Evolutionary conservation across 2,888 invertebrate species (phyloP), one percentile per base, ranked within the genome.

Genomic region (Chrysotoxum bicinctum): DNA sequence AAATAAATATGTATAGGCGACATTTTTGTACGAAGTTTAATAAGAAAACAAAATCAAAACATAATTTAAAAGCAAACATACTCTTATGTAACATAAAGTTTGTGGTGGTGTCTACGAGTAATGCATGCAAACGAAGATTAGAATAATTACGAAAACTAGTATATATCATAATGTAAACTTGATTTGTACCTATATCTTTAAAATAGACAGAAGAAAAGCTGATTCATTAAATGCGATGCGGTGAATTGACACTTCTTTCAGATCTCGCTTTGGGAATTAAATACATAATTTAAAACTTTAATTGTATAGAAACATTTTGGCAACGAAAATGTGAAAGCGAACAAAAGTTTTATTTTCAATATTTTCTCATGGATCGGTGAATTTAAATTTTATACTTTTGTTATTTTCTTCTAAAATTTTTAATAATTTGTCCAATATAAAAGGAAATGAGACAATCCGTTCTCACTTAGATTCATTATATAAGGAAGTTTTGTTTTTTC

Each of bases 1-100:
- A 77, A 73, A 81, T 69, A 80, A 83, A 84, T 85, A 85, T 85
- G 73, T 85, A 81, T 85, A 85, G 81, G 81, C 68, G 81, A 84
- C 85, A 85, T 85, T 85, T 85, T 85, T 85, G 85, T 85, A 85
- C 85, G 85, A 85, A 81, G 81, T 81, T 81, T 76, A 81, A 85
- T 81, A 85, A 79, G 79, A 68, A 58, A 84, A 76, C 62, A 23
- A 85, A 85, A 66, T 80, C 79, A 81, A 85, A 85, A 81, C 58
- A 75, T 70, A 85, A 82, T 78, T 72, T 74, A 69, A 82, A 77
- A 69, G 50, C 68, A 62, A 82, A 70, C 45, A 79, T 83, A 83
- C 69, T 74, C 79, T 74, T 78, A 78, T 69, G 78, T 74, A 69
- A 78, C 23, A 83, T 64, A 69, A 79, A 64, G 68, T 73, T 82